These are phyloP conservation scores for Elaphurus davidianus DNA, from an alignment of 2,113 vertebrate species.

Conservation along the genomic window DNA sequence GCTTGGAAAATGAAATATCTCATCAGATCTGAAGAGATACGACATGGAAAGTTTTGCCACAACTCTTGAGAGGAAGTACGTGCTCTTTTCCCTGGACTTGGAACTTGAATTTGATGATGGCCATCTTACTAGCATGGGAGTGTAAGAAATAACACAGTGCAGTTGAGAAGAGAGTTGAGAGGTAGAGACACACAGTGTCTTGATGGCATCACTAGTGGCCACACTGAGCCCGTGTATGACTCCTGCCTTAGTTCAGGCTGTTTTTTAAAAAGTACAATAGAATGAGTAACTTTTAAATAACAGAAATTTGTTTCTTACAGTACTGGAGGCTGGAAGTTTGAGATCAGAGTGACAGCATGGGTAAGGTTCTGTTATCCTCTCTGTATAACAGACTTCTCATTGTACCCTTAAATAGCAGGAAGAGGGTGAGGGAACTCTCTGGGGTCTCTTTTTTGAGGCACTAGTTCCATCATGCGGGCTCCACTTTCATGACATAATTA, in stretches of 20 bases:
- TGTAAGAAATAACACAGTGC: not conserved
- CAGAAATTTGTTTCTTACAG: not conserved
- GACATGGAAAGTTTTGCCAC: not conserved
- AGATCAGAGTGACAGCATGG: not conserved
- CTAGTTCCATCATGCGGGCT: not conserved
- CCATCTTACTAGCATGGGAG: not conserved
- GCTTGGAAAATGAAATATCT: not conserved
- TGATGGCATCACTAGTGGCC: not conserved
- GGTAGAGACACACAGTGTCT: not conserved
- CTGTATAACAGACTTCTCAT: not conserved
- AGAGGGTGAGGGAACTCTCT: not conserved
- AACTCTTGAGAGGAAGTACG: not conserved
- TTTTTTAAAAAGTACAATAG: not conserved
- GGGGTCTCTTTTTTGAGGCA: not conserved
- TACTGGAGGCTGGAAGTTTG: not conserved
- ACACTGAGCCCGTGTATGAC: not conserved
- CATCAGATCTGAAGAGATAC: not conserved
- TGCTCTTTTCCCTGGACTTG: not conserved
- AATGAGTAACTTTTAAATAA: not conserved
- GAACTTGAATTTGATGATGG: not conserved
- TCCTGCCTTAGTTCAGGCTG: not conserved
- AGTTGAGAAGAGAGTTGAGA: not conserved
- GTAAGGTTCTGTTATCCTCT: not conserved
- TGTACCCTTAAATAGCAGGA: not conserved
- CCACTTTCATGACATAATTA: not conserved